Conservation (phyloP, 2,113 vertebrate species). For the Ascaphus truei region DNA sequence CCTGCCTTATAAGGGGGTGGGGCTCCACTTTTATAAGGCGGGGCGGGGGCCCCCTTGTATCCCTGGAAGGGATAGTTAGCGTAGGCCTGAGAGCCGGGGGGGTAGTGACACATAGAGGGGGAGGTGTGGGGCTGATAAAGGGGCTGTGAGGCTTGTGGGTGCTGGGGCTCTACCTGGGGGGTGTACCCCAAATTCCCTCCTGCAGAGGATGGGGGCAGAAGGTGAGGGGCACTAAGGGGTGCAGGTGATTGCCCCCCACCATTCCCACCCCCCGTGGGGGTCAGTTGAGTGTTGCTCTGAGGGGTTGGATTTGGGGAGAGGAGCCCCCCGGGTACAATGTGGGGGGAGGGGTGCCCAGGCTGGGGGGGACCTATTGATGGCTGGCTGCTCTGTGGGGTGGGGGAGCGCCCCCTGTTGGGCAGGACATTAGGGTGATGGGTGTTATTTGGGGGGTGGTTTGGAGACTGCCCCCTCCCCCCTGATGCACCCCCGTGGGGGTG, state of each 20-base stretch:
- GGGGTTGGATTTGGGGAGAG: slow-evolving; percentile 49
- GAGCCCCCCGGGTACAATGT: slow-evolving; percentile 46
- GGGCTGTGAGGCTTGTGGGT: slow-evolving; percentile 28
- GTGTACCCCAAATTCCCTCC: slow-evolving; percentile 37
- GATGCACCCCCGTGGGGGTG: slow-evolving; percentile 16
- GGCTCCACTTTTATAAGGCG: slow-evolving; percentile 18
- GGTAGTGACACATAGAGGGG: slow-evolving; percentile 14
- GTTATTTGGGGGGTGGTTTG: slow-evolving; percentile 37
- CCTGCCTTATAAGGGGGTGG: slow-evolving; percentile 32
- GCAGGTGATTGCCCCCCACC: slow-evolving; percentile 25
- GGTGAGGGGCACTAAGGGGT: slow-evolving; percentile 50
- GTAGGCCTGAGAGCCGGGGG: slow-evolving; percentile 3
- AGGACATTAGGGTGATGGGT: slow-evolving; percentile 55
- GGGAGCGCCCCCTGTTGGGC: slow-evolving; percentile 31
- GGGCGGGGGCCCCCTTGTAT: slow-evolving; percentile 30
- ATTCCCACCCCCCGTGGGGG: neutral
- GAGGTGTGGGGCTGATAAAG: slow-evolving; percentile 15
- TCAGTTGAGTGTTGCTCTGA: slow-evolving; percentile 42
- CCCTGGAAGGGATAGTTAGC: slow-evolving; percentile 29
- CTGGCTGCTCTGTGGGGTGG: slow-evolving; percentile 53
- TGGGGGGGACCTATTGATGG: slow-evolving; percentile 46
- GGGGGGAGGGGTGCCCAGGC: slow-evolving; percentile 37
- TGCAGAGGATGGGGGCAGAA: slow-evolving; percentile 32
- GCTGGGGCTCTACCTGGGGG: slow-evolving; percentile 31
- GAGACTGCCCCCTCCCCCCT: slow-evolving; percentile 45